Evolutionary conservation across 1,140 invertebrate species (phyloP).

Genomic region (Steinernema khuongi): DNA sequence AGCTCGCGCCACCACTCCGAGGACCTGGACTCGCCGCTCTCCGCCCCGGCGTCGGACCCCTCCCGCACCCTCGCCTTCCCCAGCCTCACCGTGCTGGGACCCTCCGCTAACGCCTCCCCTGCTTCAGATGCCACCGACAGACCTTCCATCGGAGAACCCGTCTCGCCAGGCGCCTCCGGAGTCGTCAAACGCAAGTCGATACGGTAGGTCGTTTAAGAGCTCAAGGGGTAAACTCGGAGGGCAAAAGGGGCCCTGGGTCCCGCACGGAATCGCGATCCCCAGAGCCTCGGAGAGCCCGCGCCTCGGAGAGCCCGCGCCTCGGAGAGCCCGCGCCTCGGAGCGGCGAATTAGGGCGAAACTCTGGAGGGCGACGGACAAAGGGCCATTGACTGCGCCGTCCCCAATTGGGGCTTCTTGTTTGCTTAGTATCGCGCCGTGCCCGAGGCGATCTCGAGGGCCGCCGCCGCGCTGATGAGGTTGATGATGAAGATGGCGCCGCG

Average conservation of each 20-base stretch:
- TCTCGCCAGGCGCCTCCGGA: conserved; percentile 20
- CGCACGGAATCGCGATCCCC: background rate
- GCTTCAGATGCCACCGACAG: conserved; percentile 4
- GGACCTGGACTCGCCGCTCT: background rate
- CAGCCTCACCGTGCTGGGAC: conserved; percentile 25
- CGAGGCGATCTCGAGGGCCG: background rate
- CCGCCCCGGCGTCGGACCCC: conserved; percentile 18
- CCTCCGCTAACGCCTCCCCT: background rate
- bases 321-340: too few species aligned
- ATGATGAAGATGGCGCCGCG: background rate
- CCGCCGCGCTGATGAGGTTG: conserved; percentile 3
- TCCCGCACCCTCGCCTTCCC: conserved; percentile 23
- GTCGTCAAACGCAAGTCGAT: conserved; percentile 33
- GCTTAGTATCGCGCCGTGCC: conserved; percentile 4
- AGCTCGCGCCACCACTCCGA: conserved; percentile 12
- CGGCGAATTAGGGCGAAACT: too few species aligned
- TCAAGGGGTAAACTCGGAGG: background rate
- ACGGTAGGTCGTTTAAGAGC: conserved; percentile 25
- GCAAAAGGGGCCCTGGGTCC: background rate
- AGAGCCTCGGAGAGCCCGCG: too few species aligned
- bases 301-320: too few species aligned
- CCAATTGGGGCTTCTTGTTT: background rate
- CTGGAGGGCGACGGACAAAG: background rate
- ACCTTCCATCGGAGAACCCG: conserved; percentile 16
- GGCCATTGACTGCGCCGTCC: background rate